phyloP scores from a whole-genome alignment of 2,888 invertebrate species.

The Eupithecia exiguata region DNA sequence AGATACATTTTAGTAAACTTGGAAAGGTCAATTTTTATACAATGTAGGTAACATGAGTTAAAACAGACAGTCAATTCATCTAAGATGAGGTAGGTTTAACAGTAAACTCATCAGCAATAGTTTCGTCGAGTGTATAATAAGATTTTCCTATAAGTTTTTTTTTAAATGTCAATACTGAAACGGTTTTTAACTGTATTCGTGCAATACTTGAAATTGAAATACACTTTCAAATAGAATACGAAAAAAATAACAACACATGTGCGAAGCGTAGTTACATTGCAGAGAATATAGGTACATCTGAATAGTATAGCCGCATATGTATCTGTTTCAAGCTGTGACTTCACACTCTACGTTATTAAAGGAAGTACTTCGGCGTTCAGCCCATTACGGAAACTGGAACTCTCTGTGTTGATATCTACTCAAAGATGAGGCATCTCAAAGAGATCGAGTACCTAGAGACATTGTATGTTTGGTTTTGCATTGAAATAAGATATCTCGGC shows the following conservation, averaged over 20 bases:
- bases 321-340: constrained; percentile 29
- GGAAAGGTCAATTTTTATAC: no score
- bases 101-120: no score
- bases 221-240: background rate
- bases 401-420: constrained; percentile 24
- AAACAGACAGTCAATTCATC: no score
- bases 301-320: background rate
- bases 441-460: background rate
- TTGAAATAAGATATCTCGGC: background rate
- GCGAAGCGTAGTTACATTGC: background rate
- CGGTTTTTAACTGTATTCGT: background rate
- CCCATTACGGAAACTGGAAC: constrained; percentile 37
- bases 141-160: no score
- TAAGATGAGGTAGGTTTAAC: no score
- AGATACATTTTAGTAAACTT: no score
- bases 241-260: background rate
- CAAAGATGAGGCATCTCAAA: constrained; percentile 16
- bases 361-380: constrained; percentile 47
- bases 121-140: no score
- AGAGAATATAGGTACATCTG: background rate
- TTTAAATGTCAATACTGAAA: no score
- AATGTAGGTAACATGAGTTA: no score
- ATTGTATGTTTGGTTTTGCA: background rate
- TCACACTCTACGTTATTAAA: constrained; percentile 61
- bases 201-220: no score